A percentile compares a stretch with the other conserved stretches of the same genome.
These are phyloP conservation scores for Amazona guildingii DNA, from an alignment of 2,113 vertebrate species.

Conservation along the genomic window DNA sequence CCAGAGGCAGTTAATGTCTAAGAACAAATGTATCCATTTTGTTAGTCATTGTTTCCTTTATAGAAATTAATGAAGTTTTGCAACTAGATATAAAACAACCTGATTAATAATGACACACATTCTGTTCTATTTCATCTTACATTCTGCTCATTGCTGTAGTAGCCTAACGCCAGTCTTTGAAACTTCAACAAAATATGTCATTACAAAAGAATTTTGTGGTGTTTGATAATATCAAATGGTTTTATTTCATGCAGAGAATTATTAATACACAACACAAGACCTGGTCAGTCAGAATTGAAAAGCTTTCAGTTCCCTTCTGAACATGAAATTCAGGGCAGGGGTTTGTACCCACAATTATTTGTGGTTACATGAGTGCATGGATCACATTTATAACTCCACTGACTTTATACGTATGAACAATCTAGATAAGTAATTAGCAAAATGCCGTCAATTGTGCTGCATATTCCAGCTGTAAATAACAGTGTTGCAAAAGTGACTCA, in stretches of 20 bases:
- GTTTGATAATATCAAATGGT: not conserved
- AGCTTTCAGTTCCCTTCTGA: not conserved
- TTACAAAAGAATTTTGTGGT: not conserved
- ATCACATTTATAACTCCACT: not conserved
- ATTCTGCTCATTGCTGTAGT: not conserved
- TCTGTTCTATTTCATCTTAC: not conserved
- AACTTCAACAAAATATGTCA: not conserved
- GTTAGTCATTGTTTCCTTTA: not conserved
- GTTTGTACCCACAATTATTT: not conserved
- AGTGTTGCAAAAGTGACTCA: not conserved
- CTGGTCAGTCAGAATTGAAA: not conserved
- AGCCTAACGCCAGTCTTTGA: not conserved
- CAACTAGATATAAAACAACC: not conserved
- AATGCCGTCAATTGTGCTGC: not conserved
- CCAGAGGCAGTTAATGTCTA: not conserved
- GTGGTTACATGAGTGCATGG: not conserved
- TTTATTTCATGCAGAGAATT: not conserved
- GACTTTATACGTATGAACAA: not conserved
- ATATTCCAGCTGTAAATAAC: not conserved
- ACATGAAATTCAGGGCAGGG: not conserved
- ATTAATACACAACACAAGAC: not conserved
- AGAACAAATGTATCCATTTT: not conserved
- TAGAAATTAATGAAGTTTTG: not conserved
- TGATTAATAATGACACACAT: not conserved
- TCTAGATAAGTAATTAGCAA: not conserved